These are phyloP conservation scores for Meteorus colon DNA, from an alignment of 2,888 invertebrate species.

Conservation along the genomic window DNA sequence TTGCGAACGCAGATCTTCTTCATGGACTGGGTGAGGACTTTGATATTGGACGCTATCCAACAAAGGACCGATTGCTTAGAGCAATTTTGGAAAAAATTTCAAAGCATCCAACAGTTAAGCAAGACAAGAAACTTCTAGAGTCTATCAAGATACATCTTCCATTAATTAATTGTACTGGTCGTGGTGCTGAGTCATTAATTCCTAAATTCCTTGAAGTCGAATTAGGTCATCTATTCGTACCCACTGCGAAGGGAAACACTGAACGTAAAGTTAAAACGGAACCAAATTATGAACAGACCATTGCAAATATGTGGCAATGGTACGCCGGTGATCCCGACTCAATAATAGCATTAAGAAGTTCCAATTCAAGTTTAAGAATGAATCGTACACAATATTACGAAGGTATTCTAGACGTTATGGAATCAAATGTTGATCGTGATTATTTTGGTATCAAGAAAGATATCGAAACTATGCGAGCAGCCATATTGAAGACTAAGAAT, in stretches of 20 bases:
- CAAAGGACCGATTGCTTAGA: constrained; percentile 38
- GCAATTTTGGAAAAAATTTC: constrained; percentile 38
- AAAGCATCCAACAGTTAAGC: neutral
- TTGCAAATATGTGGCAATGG: constrained; percentile 32
- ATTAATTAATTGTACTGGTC: constrained; percentile 25
- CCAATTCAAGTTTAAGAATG: constrained; percentile 27
- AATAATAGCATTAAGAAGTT: neutral
- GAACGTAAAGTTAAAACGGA: constrained; percentile 26
- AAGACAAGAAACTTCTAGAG: neutral
- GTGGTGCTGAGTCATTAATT: constrained; percentile 38
- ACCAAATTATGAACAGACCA: constrained; percentile 24
- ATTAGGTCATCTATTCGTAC: constrained; percentile 30
- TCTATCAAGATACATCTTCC: constrained; percentile 24
- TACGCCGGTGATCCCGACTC: constrained; percentile 21
- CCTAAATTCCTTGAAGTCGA: constrained; percentile 14
- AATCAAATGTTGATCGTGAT: constrained; percentile 18
- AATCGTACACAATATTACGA: constrained; percentile 27
- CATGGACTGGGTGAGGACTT: constrained; percentile 39
- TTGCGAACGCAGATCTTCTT: constrained; percentile 18
- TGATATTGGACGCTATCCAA: constrained; percentile 41
- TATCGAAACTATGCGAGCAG: constrained; percentile 39
- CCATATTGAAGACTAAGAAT: constrained; percentile 37
- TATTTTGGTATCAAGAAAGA: constrained; percentile 25
- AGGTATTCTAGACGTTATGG: constrained; percentile 23
- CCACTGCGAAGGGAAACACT: constrained; percentile 28